Base-by-base conservation (phyloP, 1,140 invertebrate species). In the Cardiocondyla obscurior region DNA sequence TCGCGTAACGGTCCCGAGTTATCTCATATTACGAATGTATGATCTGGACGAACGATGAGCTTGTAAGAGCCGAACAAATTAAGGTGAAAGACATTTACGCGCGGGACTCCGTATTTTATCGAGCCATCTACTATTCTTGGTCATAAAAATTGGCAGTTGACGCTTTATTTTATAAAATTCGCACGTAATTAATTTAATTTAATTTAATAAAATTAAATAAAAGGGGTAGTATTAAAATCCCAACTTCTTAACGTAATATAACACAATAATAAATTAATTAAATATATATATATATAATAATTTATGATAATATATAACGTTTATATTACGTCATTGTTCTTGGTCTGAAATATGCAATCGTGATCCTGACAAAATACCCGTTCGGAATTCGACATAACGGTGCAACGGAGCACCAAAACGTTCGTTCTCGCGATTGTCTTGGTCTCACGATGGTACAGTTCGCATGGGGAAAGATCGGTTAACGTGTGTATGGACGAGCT, bases 371-470 rank as follows among this genome's bases (percentile, higher is more conserved):
- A 81, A 88, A 89, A 88, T 76, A 64, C 46, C 30, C 72, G 83
- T 70, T 53, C 76, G 90, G 87, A 90, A 91, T 91, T 88, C 81
- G 77, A 83, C 7, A 76, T 92, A 91, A 92, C 90, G 90, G 91
- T 91, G 82, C 82, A 49, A n/a, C 44, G 36, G 84, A 74, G 81
- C 82, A 90, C 84, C 83, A 89, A 90, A 90, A 89, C 86, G 85
- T 39, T 46, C 19, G 6, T 67, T 28, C 36, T 6, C 14, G 22
- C 39, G 53, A 83, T 42, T n/a, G 53, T 7, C 77, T 55, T 64
- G 49, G 79, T 85, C 67, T 70, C 36, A 70, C 73, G 44, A 51
- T 30, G 19, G 16, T 44, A 25, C 25, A 53, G 49, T 39, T 49
- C 25, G 16, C 42, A n/a, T 33, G 51, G 60, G 67, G 81, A 79